These are phyloP conservation scores for Cottoperca gobio DNA, from an alignment of 2,797 vertebrate species.

Conservation along the genomic window DNA sequence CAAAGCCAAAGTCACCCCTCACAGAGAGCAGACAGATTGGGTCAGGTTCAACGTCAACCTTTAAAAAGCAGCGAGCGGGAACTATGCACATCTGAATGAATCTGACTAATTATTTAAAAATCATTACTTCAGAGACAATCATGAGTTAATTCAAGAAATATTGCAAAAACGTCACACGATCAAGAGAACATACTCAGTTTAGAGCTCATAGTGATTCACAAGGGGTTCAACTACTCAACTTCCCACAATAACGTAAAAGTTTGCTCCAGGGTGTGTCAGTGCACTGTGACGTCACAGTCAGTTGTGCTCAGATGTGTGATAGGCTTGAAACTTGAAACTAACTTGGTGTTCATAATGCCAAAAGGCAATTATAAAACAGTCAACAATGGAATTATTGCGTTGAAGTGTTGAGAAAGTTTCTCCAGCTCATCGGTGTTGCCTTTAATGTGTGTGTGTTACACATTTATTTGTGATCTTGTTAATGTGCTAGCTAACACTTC, in stretches of 20 bases:
- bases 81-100: conserved; percentile 35
- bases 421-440: background rate
- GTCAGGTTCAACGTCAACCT: conserved; percentile 45
- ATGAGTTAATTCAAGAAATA: conserved; percentile 6
- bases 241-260: background rate
- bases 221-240: background rate
- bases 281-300: background rate
- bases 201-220: background rate
- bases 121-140: background rate
- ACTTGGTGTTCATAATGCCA: background rate
- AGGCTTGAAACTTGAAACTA: background rate
- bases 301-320: background rate
- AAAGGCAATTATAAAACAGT: background rate
- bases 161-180: background rate
- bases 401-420: background rate
- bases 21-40: conserved; percentile 34
- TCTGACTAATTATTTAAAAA: conserved; percentile 32
- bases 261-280: background rate
- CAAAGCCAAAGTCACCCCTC: conserved; percentile 42
- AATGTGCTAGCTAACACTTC: background rate
- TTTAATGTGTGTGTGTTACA: background rate
- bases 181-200: background rate
- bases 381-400: too few relatives aligned
- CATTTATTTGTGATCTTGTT: background rate
- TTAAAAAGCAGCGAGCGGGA: conserved; percentile 22